A percentile compares a stretch with the other conserved stretches of the same genome.
These are phyloP conservation scores for Apolygus lucorum DNA, from an alignment of 1,140 invertebrate species.

Conservation along the genomic window DNA sequence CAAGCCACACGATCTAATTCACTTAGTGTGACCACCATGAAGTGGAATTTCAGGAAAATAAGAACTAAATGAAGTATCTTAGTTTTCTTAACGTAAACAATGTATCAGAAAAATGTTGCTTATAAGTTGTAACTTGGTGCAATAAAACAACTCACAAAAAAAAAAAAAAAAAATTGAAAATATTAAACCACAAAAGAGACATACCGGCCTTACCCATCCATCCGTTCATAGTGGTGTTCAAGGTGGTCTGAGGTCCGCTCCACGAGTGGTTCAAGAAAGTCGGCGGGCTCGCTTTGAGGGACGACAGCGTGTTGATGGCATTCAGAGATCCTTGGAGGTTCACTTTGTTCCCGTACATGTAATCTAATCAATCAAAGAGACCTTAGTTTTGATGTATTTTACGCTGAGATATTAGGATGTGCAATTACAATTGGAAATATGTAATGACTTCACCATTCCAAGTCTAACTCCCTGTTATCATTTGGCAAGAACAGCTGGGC, in stretches of 20 bases:
- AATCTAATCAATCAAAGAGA: not conserved
- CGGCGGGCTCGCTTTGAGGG: not conserved
- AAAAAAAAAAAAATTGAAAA: no score
- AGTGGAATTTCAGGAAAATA: not conserved
- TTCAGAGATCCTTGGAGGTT: conserved; percentile 26
- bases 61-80: no score
- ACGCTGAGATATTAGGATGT: not conserved
- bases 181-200: not conserved
- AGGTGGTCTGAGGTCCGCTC: conserved; percentile 13
- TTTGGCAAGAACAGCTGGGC: no score
- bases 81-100: no score
- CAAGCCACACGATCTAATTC: no score
- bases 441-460: not conserved
- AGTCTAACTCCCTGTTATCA: no score
- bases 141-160: no score
- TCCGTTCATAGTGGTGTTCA: conserved; percentile 19
- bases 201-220: conserved; percentile 20
- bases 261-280: conserved; percentile 25
- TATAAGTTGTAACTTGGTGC: no score
- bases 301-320: conserved; percentile 20
- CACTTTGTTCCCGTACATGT: conserved; percentile 16
- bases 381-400: not conserved
- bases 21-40: no score
- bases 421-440: not conserved
- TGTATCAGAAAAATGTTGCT: no score